phyloP scores from a whole-genome alignment of 2,888 invertebrate genomes.

The Eutolmus rufibarbis region DNA sequence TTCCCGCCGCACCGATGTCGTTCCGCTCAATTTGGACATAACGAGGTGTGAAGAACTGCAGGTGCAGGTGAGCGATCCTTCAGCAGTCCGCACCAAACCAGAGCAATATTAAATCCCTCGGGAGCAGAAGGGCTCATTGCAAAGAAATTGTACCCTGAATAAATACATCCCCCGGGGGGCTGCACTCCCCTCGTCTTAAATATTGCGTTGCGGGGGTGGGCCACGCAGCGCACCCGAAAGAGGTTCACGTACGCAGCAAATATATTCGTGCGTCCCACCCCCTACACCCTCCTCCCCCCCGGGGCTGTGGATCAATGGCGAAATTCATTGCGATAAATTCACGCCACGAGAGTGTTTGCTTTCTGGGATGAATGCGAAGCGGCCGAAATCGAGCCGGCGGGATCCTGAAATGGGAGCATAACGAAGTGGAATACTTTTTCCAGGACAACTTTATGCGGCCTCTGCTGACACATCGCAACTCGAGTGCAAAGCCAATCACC shows the following conservation, averaged over 20 bases:
- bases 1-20: not conserved
- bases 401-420: not conserved
- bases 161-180: not conserved
- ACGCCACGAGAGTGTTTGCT: not conserved
- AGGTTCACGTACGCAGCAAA: not conserved
- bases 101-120: not conserved
- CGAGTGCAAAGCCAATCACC: not conserved
- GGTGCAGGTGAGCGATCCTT: not conserved
- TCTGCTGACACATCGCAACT: not conserved
- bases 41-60: not conserved
- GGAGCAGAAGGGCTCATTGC: not conserved
- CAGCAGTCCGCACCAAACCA: not conserved
- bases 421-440: not conserved
- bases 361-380: not conserved
- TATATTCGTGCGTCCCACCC: not conserved
- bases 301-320: not conserved
- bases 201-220: not conserved
- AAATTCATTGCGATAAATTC: not conserved
- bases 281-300: not conserved
- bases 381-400: not conserved
- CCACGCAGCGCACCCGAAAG: not conserved
- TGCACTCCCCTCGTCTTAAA: not conserved
- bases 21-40: not conserved
- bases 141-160: not conserved
- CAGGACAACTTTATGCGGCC: not conserved